Evolutionary conservation across 1,140 invertebrate species (phyloP), one percentile per base, ranked within the genome.

Genomic region (Berghia stephanieae): DNA sequence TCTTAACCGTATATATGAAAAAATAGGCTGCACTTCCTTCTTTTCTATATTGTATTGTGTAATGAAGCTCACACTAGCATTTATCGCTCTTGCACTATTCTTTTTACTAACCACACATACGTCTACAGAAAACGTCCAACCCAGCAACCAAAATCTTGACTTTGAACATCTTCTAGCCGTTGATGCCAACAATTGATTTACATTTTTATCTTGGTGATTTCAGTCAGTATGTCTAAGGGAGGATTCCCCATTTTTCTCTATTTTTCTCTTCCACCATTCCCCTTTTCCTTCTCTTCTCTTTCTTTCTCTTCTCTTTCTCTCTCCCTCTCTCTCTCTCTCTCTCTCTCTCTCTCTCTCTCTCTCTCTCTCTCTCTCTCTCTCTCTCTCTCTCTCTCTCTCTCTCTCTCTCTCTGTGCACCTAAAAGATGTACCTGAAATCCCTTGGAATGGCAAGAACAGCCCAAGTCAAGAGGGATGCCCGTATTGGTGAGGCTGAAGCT

Each of bases 401-500:
- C 38, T 40, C 6, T 3, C 72, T 8, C 66, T 55, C 79, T 82
- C 80, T 77, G 67, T 81, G 90, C 81, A n/a, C n/a, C n/a, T n/a
- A n/a, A n/a, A 88, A 96, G 96, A 96, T 96, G 16, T 98, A 99
- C 87, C 88, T 99, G 55, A 95, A 95, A 93, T 95, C 96, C 71
- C 91, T 99, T 76, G 97, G 97, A 81, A 96, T 97, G 95, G 96
- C 96, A 5, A 92, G 97, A 83, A 99, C 97, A 0, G 97, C 97
- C 2, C 96, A 99, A 90, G 97, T 99, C 0, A 98, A 99, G 88
- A 91, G 96, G 75, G 97, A 99, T 89, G 97, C 97, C 5, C 92
- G 96, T 70, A 98, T 99, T 81, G 97, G 97, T 36, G 97, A 99
- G 89, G 97, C 97, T 0, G 96, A 98, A 89, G 97, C 97, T 5